Evolutionary conservation across 2,797 vertebrate genomes (phyloP).

Genomic region (Squalus acanthias): DNA sequence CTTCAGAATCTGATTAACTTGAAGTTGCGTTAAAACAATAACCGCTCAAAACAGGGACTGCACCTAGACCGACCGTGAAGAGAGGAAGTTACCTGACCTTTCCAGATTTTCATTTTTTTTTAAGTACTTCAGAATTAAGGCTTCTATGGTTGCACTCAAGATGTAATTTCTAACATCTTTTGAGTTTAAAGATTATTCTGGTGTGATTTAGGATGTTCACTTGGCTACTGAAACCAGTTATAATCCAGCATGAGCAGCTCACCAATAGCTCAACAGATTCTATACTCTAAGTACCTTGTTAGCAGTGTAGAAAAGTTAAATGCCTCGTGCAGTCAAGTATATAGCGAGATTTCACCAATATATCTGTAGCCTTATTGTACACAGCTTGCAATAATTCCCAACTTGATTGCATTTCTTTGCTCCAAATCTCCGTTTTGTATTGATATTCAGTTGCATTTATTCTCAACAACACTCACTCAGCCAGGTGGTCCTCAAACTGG

Average conservation of each 20-base stretch:
- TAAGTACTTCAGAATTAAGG: background rate
- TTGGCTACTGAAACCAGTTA: background rate
- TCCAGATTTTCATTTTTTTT: background rate
- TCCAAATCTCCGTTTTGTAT: background rate
- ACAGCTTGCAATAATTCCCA: background rate
- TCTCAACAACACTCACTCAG: background rate
- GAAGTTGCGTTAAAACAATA: conserved; percentile 2
- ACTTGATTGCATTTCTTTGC: background rate
- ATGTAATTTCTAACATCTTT: background rate
- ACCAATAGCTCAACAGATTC: background rate
- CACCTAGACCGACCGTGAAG: background rate
- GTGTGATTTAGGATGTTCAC: background rate
- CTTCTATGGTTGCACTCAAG: background rate
- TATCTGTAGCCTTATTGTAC: background rate
- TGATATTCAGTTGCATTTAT: background rate
- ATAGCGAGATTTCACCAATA: background rate
- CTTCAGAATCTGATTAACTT: background rate
- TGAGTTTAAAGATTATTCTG: background rate
- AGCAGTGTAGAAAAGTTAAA: background rate
- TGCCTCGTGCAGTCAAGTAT: no score
- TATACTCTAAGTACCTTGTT: background rate
- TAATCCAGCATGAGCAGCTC: background rate
- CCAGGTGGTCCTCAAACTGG: no score
- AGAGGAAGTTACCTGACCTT: conserved; percentile 33
- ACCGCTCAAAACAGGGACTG: background rate